phyloP scores from a whole-genome alignment of 2,888 invertebrate genomes.

The Tenthredo livida region DNA sequence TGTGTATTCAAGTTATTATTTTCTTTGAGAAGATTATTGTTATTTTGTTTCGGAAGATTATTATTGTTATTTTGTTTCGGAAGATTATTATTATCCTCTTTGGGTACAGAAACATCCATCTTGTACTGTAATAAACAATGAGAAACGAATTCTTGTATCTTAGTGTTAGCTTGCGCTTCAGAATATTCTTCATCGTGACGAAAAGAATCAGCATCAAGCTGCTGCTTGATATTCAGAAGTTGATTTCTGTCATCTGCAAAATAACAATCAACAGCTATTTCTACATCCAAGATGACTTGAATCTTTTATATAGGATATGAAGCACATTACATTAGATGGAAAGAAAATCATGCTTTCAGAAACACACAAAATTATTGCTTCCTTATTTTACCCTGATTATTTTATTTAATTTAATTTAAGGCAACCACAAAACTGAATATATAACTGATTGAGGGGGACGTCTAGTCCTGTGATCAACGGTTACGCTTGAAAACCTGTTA shows the following conservation, averaged over 20 bases:
- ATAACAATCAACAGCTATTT: slow-evolving; percentile 5
- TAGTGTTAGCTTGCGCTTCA: not conserved
- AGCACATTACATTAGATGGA: not conserved
- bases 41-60: no score
- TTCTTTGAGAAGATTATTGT: not conserved
- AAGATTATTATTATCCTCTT: not conserved
- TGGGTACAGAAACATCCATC: not conserved
- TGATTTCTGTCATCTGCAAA: slow-evolving; percentile 1
- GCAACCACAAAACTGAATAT: not conserved
- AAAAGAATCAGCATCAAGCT: not conserved
- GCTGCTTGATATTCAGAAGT: not conserved
- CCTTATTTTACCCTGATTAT: not conserved
- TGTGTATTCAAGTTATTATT: not conserved
- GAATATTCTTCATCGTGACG: not conserved
- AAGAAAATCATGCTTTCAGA: not conserved
- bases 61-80: not conserved
- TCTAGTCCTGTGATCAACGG: not conserved
- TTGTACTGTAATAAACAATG: not conserved
- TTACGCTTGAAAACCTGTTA: not conserved
- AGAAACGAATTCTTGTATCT: not conserved
- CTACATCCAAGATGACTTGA: not conserved
- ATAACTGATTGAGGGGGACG: not conserved
- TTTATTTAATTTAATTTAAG: not conserved
- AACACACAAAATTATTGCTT: not conserved
- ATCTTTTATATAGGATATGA: not conserved